A percentile compares a stretch with the other conserved stretches of the same genome.
These are phyloP conservation scores for Nomada hirtipes DNA, from an alignment of 2,888 invertebrate species.

Conservation along the genomic window DNA sequence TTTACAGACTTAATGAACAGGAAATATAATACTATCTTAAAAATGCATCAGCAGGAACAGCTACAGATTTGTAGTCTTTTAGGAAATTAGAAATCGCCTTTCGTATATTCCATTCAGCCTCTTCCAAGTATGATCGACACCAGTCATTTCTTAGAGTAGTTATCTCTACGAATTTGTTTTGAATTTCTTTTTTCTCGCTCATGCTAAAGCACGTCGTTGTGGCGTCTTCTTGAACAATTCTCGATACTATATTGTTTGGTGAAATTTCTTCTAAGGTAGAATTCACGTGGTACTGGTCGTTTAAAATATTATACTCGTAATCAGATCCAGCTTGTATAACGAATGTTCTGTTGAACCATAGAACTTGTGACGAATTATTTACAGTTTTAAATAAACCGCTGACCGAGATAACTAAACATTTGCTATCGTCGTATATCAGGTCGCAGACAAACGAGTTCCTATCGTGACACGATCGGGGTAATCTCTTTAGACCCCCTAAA, in stretches of 20 bases:
- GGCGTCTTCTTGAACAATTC: constrained; percentile 51
- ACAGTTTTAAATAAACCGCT: constrained; percentile 86
- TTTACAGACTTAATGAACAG: not conserved
- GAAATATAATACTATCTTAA: constrained; percentile 19
- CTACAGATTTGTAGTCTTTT: constrained; percentile 76
- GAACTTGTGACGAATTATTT: constrained; percentile 75
- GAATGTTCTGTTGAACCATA: constrained; percentile 85
- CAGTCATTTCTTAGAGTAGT: constrained; percentile 77
- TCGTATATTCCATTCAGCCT: constrained; percentile 78
- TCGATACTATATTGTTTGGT: constrained; percentile 11
- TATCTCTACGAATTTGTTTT: constrained; percentile 72
- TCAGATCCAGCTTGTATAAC: constrained; percentile 75
- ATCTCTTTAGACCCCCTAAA: constrained; percentile 74
- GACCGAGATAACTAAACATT: constrained; percentile 83
- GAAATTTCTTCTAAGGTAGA: constrained; percentile 20
- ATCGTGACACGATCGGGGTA: constrained; percentile 86
- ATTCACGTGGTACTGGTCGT: constrained; percentile 80
- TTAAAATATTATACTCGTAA: constrained; percentile 80
- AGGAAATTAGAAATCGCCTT: constrained; percentile 77
- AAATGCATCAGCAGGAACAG: constrained; percentile 78
- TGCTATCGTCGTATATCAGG: constrained; percentile 71
- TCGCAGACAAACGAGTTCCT: constrained; percentile 84
- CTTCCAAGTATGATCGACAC: constrained; percentile 73
- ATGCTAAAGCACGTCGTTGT: constrained; percentile 73
- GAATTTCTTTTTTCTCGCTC: constrained; percentile 76